Evolutionary conservation across 2,113 vertebrate species (phyloP).

Genomic region (Callaeas wilsoni): DNA sequence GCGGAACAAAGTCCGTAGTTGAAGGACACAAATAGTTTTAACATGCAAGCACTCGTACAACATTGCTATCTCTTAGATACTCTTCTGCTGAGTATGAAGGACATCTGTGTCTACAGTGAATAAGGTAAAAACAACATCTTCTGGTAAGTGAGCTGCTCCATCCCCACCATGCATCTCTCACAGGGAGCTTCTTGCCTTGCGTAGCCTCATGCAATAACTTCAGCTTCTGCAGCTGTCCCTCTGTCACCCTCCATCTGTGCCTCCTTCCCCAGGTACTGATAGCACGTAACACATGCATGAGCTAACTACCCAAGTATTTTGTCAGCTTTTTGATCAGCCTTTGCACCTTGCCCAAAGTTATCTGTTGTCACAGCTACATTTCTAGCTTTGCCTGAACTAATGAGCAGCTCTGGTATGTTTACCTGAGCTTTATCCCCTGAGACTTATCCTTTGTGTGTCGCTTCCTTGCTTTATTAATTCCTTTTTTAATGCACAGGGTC

Average conservation of each 20-base stretch:
- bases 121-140: neutral
- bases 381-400: neutral
- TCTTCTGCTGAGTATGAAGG: neutral
- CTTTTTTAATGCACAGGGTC: neutral
- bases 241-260: neutral
- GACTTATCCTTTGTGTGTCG: neutral
- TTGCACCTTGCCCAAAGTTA: constrained; percentile 33
- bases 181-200: neutral
- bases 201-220: neutral
- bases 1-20: neutral
- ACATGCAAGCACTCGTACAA: neutral
- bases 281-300: neutral
- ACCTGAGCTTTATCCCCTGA: neutral
- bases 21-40: neutral
- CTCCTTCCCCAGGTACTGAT: neutral
- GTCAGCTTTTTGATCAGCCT: constrained; percentile 33
- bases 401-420: constrained; percentile 5
- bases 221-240: neutral
- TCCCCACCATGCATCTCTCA: neutral
- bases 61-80: neutral
- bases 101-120: neutral
- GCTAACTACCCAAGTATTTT: constrained; percentile 14
- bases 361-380: neutral
- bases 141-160: neutral
- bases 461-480: neutral